Conservation (phyloP, 2,888 invertebrate species). For the Erebia epiphron region DNA sequence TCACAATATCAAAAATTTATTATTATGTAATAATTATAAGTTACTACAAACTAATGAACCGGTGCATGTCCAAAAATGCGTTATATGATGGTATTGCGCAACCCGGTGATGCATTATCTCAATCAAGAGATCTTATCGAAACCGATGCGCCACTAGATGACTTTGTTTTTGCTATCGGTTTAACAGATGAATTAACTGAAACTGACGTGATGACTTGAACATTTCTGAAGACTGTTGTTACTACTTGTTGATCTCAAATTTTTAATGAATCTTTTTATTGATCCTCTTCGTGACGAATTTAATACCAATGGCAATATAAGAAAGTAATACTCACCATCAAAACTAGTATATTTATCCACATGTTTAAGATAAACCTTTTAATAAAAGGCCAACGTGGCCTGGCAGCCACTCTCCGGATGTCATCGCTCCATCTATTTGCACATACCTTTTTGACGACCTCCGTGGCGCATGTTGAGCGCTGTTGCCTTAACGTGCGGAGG, state of each 20-base stretch:
- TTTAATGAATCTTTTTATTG: neutral
- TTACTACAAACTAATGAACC: slow-evolving; percentile 28
- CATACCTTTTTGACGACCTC: too few species aligned
- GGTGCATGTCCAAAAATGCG: slow-evolving; percentile 31
- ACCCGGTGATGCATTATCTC: slow-evolving; percentile 34
- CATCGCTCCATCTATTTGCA: too few species aligned
- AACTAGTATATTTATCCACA: too few species aligned
- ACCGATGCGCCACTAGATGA: slow-evolving; percentile 24
- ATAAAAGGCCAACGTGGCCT: too few species aligned
- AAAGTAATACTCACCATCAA: too few species aligned
- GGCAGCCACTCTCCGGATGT: too few species aligned
- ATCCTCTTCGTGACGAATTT: neutral
- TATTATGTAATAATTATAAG: slow-evolving; percentile 31
- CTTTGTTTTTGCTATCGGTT: slow-evolving; percentile 18
- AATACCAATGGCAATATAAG: neutral
- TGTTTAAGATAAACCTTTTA: too few species aligned
- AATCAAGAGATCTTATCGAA: slow-evolving; percentile 35
- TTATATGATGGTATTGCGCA: slow-evolving; percentile 30
- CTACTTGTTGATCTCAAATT: slow-evolving; percentile 1
- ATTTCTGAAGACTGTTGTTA: slow-evolving; percentile 9
- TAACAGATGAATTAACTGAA: slow-evolving; percentile 21
- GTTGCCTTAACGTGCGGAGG: too few species aligned
- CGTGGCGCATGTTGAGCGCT: too few species aligned
- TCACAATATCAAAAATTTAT: neutral
- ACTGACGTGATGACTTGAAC: slow-evolving; percentile 18